These are phyloP conservation scores for Heliothis peltigera DNA, from an alignment of 2,888 invertebrate species.

Conservation along the genomic window DNA sequence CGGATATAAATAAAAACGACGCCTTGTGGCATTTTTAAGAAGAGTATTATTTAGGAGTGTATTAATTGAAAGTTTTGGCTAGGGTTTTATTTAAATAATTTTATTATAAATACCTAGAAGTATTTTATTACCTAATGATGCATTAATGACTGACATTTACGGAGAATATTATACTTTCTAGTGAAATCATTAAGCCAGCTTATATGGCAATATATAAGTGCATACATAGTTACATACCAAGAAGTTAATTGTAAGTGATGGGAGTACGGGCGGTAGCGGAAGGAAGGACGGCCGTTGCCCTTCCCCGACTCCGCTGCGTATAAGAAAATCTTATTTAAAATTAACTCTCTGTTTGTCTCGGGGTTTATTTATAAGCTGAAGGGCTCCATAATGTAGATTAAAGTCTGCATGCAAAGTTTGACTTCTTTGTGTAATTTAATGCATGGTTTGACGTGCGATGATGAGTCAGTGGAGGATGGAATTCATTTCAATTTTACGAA, in stretches of 20 bases:
- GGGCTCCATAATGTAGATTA: conserved; percentile 22
- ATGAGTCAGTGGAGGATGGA: conserved; percentile 46
- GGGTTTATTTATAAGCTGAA: conserved; percentile 41
- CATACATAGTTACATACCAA: conserved; percentile 27
- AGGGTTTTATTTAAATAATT: conserved; percentile 15
- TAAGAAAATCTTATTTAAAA: conserved; percentile 61
- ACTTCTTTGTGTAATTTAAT: conserved; percentile 22
- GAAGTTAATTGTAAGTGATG: conserved; percentile 59
- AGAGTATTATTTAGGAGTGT: conserved; percentile 12
- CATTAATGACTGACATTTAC: conserved; percentile 4
- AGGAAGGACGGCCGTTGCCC: conserved; percentile 85
- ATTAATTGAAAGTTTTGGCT: conserved; percentile 4
- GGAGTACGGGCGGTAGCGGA: conserved; percentile 72
- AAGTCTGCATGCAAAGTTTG: conserved; percentile 17
- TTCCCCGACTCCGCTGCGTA: conserved; percentile 56
- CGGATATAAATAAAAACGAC: conserved; percentile 50
- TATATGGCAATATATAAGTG: conserved; percentile 17
- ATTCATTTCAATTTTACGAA: conserved; percentile 25
- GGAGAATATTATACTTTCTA: conserved; percentile 26
- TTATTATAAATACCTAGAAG: conserved; percentile 16
- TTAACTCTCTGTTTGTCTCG: conserved; percentile 66
- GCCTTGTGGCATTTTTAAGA: conserved; percentile 36
- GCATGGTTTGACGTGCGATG: conserved; percentile 12
- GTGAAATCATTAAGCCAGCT: conserved; percentile 32
- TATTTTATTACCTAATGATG: conserved; percentile 29